phyloP scores from a whole-genome alignment of 2,113 vertebrate genomes.

The Speoplatyrhinus poulsoni region DNA sequence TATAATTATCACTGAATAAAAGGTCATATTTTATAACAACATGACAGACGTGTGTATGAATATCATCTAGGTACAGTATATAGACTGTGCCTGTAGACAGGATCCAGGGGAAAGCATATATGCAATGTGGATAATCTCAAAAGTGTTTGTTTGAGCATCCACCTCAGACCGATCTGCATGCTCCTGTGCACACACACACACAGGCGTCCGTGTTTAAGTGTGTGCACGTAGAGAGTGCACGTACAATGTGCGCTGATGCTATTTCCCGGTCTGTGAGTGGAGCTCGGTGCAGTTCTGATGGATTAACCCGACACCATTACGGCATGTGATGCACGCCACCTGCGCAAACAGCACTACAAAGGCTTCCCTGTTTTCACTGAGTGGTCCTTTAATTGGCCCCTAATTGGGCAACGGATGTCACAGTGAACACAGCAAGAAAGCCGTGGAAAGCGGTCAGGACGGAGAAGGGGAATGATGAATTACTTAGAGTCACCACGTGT shows the following conservation, averaged over 20 bases:
- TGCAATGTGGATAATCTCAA: no score
- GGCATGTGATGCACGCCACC: conserved; percentile 64
- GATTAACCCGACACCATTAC: conserved; percentile 55
- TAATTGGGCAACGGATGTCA: conserved; percentile 59
- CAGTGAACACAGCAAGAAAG: conserved; percentile 28
- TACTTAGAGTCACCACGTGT: conserved; percentile 11
- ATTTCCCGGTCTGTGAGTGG: background rate
- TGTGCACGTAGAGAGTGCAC: conserved; percentile 13
- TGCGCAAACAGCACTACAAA: conserved; percentile 72
- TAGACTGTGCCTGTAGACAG: no score
- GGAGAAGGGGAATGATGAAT: conserved; percentile 33
- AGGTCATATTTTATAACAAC: no score
- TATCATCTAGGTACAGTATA: no score
- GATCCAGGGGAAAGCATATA: no score
- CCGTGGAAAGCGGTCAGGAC: background rate
- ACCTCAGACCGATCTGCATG: no score
- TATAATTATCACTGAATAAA: no score
- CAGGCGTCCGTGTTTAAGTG: background rate
- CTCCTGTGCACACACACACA: no score
- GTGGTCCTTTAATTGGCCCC: conserved; percentile 66
- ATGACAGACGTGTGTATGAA: no score
- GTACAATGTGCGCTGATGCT: conserved; percentile 4
- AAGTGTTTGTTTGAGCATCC: no score
- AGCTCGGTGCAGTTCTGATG: conserved; percentile 28
- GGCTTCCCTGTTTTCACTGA: conserved; percentile 64